Conservation (phyloP, 2,113 vertebrate genomes). For the Phrynosoma blainvillii region DNA sequence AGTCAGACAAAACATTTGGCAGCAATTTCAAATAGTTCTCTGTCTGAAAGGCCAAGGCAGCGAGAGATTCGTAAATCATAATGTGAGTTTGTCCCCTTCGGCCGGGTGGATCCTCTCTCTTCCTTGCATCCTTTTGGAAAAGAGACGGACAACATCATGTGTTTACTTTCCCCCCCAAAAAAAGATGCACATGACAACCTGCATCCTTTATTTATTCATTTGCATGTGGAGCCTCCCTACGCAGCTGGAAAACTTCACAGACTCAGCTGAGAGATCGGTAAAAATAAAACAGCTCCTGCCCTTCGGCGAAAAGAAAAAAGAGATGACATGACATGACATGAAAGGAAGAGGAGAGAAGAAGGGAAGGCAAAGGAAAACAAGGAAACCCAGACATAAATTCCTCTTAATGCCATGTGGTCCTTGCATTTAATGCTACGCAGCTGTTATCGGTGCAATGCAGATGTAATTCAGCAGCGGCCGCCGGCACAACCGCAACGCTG, state of each 20-base stretch:
- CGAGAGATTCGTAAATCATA: conserved; percentile 66
- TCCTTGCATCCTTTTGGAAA: background rate
- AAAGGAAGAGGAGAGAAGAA: background rate
- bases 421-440: too few relatives aligned
- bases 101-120: background rate
- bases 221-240: background rate
- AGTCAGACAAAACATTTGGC: conserved; percentile 82
- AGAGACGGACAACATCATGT: background rate
- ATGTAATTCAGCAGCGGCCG: too few relatives aligned
- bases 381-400: too few relatives aligned
- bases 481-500: too few relatives aligned
- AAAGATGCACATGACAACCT: background rate
- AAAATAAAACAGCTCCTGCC: too few relatives aligned
- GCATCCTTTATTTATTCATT: background rate
- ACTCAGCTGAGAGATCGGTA: background rate
- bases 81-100: conserved; percentile 52
- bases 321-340: background rate
- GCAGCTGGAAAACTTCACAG: background rate
- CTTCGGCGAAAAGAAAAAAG: background rate
- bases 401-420: too few relatives aligned
- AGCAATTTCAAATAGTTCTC: conserved; percentile 76
- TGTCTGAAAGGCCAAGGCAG: conserved; percentile 73
- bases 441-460: too few relatives aligned
- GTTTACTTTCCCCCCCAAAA: background rate
- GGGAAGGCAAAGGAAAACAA: background rate